Conservation (phyloP, 2,797 vertebrate species). For the Meriones psammophilus region DNA sequence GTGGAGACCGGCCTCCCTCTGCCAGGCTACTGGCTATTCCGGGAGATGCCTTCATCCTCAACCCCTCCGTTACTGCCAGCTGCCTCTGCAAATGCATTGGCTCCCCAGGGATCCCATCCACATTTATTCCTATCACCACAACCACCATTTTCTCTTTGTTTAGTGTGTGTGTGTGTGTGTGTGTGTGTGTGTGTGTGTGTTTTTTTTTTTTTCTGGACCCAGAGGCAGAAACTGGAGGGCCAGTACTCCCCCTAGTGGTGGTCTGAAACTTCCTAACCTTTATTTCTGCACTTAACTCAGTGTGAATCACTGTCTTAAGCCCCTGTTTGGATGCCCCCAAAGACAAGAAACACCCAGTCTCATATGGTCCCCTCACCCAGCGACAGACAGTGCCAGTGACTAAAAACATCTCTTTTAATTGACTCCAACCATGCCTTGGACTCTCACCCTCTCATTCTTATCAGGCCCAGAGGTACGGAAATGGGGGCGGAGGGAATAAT, state of each 20-base stretch:
- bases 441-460: neutral
- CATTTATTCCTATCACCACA: neutral
- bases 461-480: neutral
- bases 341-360: neutral
- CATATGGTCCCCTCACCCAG: neutral
- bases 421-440: neutral
- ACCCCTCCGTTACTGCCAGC: neutral
- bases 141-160: neutral
- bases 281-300: fast-evolving
- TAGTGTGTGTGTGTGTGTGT: neutral
- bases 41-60: neutral
- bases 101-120: neutral
- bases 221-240: neutral
- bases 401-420: neutral
- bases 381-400: no score
- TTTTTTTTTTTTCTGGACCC: neutral
- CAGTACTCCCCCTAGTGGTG: constrained; percentile 33
- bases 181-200: constrained; percentile 13
- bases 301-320: fast-evolving
- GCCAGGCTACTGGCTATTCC: neutral
- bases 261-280: neutral
- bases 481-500: neutral
- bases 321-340: neutral
- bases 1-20: neutral
- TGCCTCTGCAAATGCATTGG: neutral